A percentile compares a stretch with the other conserved stretches of the same genome.
These are phyloP conservation scores for Streblospio benedicti DNA, from an alignment of 1,140 invertebrate species.

Conservation along the genomic window DNA sequence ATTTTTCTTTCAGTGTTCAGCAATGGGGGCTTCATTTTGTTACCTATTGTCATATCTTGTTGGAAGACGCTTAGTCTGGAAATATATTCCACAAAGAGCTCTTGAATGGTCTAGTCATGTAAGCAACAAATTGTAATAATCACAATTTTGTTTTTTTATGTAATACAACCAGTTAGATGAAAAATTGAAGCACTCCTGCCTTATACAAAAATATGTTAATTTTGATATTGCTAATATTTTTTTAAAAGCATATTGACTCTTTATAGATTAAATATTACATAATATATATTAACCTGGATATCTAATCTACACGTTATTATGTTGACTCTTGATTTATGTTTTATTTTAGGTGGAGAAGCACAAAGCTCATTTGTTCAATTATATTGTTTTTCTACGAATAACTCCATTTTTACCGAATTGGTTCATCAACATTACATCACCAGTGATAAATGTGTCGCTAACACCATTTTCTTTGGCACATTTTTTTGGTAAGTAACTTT, in stretches of 20 bases:
- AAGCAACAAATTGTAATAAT: constrained; percentile 24
- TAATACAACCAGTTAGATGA: too few species aligned
- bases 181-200: too few species aligned
- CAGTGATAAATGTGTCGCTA: constrained; percentile 90
- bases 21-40: constrained; percentile 88
- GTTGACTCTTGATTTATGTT: too few species aligned
- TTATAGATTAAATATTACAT: too few species aligned
- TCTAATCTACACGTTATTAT: too few species aligned
- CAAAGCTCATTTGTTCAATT: constrained; percentile 81
- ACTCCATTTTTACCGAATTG: constrained; percentile 98
- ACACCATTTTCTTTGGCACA: constrained; percentile 88
- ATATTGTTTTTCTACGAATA: constrained; percentile 92
- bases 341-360: constrained; percentile 64
- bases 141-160: too few species aligned
- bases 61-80: constrained; percentile 72
- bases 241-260: too few species aligned
- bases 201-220: too few species aligned
- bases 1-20: constrained; percentile 64
- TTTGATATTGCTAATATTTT: too few species aligned
- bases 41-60: constrained; percentile 84
- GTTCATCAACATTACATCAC: constrained; percentile 97
- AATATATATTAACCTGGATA: too few species aligned
- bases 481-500: constrained; percentile 57
- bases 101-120: constrained; percentile 76
- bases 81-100: constrained; percentile 82